phyloP scores from a whole-genome alignment of 2,113 vertebrate species.

The Mustela lutreola region DNA sequence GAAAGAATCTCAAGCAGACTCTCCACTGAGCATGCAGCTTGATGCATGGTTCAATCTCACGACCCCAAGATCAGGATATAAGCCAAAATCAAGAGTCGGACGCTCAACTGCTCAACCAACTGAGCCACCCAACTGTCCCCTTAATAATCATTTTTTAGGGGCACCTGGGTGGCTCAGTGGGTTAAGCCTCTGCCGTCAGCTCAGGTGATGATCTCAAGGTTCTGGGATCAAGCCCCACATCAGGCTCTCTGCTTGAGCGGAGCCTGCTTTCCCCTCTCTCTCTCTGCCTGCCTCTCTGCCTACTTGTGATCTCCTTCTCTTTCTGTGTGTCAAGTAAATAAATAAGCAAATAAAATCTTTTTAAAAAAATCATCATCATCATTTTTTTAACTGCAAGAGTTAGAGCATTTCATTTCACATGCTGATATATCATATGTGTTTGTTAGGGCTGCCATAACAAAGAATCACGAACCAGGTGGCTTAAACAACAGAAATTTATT shows the following conservation, averaged over 20 bases:
- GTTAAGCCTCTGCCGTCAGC: too few relatives aligned
- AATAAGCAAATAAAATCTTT: too few relatives aligned
- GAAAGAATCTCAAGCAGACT: neutral
- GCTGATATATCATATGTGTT: neutral
- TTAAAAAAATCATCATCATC: neutral
- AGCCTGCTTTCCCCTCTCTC: too few relatives aligned
- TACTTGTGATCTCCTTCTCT: too few relatives aligned
- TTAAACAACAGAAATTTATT: neutral
- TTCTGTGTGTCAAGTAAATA: too few relatives aligned
- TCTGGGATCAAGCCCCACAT: too few relatives aligned
- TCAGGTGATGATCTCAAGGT: too few relatives aligned
- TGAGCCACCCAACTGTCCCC: neutral
- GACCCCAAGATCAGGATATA: neutral
- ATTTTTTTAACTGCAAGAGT: constrained; percentile 8
- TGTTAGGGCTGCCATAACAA: neutral
- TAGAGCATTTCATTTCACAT: constrained; percentile 13
- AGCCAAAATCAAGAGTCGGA: neutral
- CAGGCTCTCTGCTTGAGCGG: too few relatives aligned
- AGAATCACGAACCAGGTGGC: neutral
- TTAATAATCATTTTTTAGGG: neutral
- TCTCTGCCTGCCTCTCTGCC: too few relatives aligned
- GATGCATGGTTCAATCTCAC: neutral
- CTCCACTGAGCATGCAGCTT: neutral
- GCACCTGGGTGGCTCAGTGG: too few relatives aligned
- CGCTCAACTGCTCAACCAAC: neutral